A percentile compares a stretch with the other conserved stretches of the same genome.
Evolutionary conservation across 2,888 invertebrate genomes (phyloP).

Genomic region (Lampropteryx suffumata): DNA sequence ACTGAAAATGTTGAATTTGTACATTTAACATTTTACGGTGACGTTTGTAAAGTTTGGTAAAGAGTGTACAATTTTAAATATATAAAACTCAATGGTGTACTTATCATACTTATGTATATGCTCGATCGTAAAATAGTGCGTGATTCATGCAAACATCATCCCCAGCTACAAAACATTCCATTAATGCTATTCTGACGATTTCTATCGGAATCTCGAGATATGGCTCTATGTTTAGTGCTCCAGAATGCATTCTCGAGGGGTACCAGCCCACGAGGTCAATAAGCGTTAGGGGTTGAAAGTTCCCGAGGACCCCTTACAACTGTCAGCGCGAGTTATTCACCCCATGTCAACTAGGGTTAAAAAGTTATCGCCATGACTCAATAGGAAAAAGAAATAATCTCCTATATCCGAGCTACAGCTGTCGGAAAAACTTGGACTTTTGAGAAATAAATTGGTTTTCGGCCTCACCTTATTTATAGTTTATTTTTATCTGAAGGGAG

Average conservation of each 20-base stretch:
- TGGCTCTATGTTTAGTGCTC: constrained; percentile 51
- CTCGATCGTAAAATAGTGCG: constrained; percentile 29
- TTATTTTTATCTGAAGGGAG: constrained; percentile 27
- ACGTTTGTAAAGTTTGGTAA: not conserved
- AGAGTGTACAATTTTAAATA: too few species aligned
- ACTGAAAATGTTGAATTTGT: constrained; percentile 17
- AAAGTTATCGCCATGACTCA: constrained; percentile 65
- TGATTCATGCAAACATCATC: constrained; percentile 33
- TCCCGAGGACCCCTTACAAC: constrained; percentile 62
- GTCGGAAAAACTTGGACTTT: constrained; percentile 40
- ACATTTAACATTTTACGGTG: constrained; percentile 24
- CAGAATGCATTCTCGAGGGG: constrained; percentile 65
- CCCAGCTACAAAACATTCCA: constrained; percentile 46
- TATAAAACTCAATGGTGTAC: too few species aligned
- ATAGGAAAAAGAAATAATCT: constrained; percentile 68
- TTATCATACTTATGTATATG: constrained; percentile 14
- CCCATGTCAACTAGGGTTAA: constrained; percentile 72
- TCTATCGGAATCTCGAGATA: constrained; percentile 58
- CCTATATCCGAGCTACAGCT: constrained; percentile 33
- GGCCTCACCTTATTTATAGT: constrained; percentile 27
- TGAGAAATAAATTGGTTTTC: constrained; percentile 45
- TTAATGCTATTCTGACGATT: constrained; percentile 55
- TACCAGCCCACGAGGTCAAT: constrained; percentile 57
- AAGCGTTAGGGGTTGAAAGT: constrained; percentile 62
- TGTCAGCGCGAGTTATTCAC: constrained; percentile 74